Evolutionary conservation across 1,140 invertebrate genomes (phyloP).

Genomic region (Eciton burchellii): DNA sequence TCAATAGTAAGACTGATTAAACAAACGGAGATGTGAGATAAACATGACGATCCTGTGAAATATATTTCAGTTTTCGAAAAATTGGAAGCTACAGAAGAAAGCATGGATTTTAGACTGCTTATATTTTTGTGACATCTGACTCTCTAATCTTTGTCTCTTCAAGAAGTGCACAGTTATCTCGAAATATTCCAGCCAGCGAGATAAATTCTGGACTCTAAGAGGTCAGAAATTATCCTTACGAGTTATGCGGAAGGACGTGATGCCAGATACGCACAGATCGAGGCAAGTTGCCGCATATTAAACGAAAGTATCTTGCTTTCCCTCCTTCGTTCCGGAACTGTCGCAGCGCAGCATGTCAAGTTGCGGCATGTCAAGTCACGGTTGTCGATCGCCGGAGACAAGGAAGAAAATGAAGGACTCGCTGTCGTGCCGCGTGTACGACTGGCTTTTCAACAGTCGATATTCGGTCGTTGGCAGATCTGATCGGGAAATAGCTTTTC

Average conservation of each 20-base stretch:
- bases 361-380: slow-evolving; percentile 17
- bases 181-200: neutral
- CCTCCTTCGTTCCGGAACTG: neutral
- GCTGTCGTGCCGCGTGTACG: slow-evolving; percentile 4
- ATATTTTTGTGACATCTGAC: neutral
- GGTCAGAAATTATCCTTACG: neutral
- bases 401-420: slow-evolving; percentile 49
- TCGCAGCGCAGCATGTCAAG: slow-evolving; percentile 20
- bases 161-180: neutral
- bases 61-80: neutral
- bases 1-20: neutral
- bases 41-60: neutral
- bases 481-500: slow-evolving; percentile 73
- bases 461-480: slow-evolving; percentile 53
- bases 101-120: neutral
- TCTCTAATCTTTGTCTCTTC: neutral
- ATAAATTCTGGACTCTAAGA: neutral
- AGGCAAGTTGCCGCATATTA: slow-evolving; percentile 5
- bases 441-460: slow-evolving; percentile 56
- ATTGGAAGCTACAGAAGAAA: neutral
- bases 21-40: neutral
- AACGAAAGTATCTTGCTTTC: slow-evolving; percentile 8
- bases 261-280: neutral
- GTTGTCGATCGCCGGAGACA: slow-evolving; percentile 35
- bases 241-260: neutral